Base-by-base conservation (phyloP, 2,113 vertebrate genomes). In the Gallinago jamesoni region DNA sequence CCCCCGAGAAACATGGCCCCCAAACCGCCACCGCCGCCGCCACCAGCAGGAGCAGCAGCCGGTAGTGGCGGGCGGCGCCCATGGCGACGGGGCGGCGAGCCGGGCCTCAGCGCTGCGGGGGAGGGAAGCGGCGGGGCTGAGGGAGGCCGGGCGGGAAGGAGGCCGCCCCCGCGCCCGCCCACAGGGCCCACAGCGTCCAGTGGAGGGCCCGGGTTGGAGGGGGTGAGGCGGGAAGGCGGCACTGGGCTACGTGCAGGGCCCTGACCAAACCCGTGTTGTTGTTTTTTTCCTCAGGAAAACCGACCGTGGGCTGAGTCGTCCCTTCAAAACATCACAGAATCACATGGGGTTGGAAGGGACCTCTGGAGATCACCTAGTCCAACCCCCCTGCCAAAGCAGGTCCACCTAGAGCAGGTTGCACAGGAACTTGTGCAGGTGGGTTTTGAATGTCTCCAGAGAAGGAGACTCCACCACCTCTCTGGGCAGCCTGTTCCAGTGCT, bases 181-280 rank as follows among this genome's bases (percentile, higher is more conserved):
- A 76, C 81, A 19, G 45, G 5, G 39, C 10, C 25, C 16, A 4
- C 3, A 14, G 8, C 9, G 25, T 10, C 28, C 14, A 63, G 31
- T 2, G 1, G 16, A 31, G 24, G 19, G 17, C 9, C 4, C 7
- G 18, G 24, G 18, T 22, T 0, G 28, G 3, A 2, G 27, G 39
- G 17, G 6, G 6, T 9, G 53, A 17, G 33, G 31, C 4, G 1
- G 10, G n/a, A 12, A 0, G 23, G 1, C 2, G 5, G 1, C 3
- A 1, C 0, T 0, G 23, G 2, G 17, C 12, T 27, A 2, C 19
- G 0, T 1, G 33, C 6, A 7, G n/a, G 27, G 5, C 6, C 20
- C 47, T 50, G 48, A 50, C 22, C 48, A 23, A 50, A 5, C 47
- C 47, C 47, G 20, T 10, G 47, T 18, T 18, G 18, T 16, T 47